Evolutionary conservation across 2,113 vertebrate genomes (phyloP).

Genomic region (Raja brachyura): DNA sequence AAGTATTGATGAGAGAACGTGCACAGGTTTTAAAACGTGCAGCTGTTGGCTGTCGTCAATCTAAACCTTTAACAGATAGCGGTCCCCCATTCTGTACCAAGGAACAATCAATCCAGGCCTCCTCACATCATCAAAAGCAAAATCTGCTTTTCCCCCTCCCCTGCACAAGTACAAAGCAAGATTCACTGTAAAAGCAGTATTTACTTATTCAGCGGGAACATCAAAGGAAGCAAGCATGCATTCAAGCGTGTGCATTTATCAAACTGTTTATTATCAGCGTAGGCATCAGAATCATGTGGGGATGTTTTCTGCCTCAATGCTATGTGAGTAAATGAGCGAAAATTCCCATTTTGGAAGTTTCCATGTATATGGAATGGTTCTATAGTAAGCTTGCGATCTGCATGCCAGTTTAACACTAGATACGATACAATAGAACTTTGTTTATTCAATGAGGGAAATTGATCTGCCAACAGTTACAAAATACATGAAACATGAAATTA

Average conservation of each 20-base stretch:
- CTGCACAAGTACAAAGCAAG: neutral
- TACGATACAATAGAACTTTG: too few species aligned
- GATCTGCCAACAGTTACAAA: too few species aligned
- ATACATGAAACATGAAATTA: too few species aligned
- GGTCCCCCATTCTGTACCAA: neutral
- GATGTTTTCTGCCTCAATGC: neutral
- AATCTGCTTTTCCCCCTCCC: neutral
- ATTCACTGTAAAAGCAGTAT: neutral
- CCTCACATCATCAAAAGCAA: slow-evolving; percentile 2
- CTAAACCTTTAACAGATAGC: neutral
- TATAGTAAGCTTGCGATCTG: neutral
- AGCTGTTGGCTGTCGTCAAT: neutral
- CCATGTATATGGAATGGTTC: neutral
- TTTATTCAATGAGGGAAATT: too few species aligned
- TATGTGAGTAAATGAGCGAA: neutral
- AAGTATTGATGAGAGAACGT: neutral
- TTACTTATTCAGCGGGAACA: slow-evolving; percentile 9
- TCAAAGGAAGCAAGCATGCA: neutral
- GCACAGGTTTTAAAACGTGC: neutral
- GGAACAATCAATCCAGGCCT: neutral
- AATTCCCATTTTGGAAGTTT: neutral
- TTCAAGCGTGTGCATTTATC: neutral
- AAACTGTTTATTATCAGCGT: neutral
- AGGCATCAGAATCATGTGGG: neutral
- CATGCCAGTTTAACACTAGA: neutral